Base-by-base conservation (phyloP, 1,140 invertebrate genomes). In the Trigoniulus corallinus region DNA sequence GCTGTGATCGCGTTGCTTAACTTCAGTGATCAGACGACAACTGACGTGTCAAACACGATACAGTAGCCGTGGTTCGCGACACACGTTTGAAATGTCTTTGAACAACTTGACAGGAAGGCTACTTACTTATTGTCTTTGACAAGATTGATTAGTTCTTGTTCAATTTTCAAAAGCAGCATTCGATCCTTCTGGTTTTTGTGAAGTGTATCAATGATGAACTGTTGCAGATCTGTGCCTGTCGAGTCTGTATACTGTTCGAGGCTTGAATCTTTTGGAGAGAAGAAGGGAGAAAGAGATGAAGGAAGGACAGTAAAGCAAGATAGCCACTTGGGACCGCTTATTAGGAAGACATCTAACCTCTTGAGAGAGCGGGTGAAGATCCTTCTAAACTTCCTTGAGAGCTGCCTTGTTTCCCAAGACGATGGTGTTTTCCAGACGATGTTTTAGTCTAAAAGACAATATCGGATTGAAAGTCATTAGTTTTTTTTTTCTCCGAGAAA, bases 161-260 rank as follows among this genome's bases (percentile, higher is more conserved):
- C 89, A 15, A 95, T 82, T 60, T 81, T 81, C 10, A 94, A 66
- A 51, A 95, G 66, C 24, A 88, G 79, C 48, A 80, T 76, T 15
- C 88, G 70, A 67, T 95, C 89, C 60, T 89, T 86, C 73, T 76
- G 64, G 67, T 86, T 91, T 62, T 87, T 84, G 66, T 93, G 89
- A 47, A 95, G 72, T 0, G 88, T 93, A 48, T 87, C 84, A 27
- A 81, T 80, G 49, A 96, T 85, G 64, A 95, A 96, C 47, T 78
- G 75, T 42, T 84, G 76, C 50, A 94, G 66, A 67, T 95, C 85
- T 29, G 80, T 78, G 20, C 84, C 82, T 50, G 81, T 81, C 48
- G 77, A 81, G 60, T 87, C 84, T 50, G 68, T 73, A 53, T 73
- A 74, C 51, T 80, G 77, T 54, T 93, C 88, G 24, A 78, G 77